Evolutionary conservation across 1,140 invertebrate genomes (phyloP), one percentile per base, ranked within the genome.

Genomic region (Tribolium castaneum): DNA sequence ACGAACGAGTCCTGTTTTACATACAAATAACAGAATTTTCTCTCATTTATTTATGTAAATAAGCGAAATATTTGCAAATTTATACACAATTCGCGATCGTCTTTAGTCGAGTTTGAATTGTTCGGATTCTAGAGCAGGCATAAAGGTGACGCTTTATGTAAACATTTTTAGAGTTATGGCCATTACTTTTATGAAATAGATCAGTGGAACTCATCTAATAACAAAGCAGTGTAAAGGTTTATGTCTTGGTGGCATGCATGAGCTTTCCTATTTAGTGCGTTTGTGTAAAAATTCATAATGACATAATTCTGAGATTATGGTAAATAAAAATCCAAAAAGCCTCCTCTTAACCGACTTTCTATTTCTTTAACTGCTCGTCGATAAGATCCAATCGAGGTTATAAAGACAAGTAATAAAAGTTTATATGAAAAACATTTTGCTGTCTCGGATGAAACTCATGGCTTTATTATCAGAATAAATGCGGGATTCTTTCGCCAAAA

Each of bases 301-400:
- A 45, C 39, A 45, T 45, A 45, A 45, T 9, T 45, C 3, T 45
- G 39, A 45, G 39, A 45, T 45, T n/a, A 45, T 45, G 5, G n/a
- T 45, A 45, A 9, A 45, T 45, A 52, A 59, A 25, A 12, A 22
- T 10, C 7, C 22, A 59, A 59, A 59, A n/a, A 25, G 0, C 7
- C 16, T 25, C 22, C 19, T 59, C 54, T 59, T 59, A 59, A 59
- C 54, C 54, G 54, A 59, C 54, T 59, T 59, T 59, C 54, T 59
- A 59, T 59, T 59, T 59, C 54, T 59, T 59, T 59, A n/a, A 22
- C 54, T 59, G 16, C 10, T 59, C 4, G 13, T 22, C 54, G 10
- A 30, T 59, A 22, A 14, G 54, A 19, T 25, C 22, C 51, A 52
- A 19, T 52, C 5, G 51, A 52, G 39, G 39, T 45, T 45, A 45